Conservation (phyloP, 2,113 vertebrate genomes). For the Calidris pygmaea region DNA sequence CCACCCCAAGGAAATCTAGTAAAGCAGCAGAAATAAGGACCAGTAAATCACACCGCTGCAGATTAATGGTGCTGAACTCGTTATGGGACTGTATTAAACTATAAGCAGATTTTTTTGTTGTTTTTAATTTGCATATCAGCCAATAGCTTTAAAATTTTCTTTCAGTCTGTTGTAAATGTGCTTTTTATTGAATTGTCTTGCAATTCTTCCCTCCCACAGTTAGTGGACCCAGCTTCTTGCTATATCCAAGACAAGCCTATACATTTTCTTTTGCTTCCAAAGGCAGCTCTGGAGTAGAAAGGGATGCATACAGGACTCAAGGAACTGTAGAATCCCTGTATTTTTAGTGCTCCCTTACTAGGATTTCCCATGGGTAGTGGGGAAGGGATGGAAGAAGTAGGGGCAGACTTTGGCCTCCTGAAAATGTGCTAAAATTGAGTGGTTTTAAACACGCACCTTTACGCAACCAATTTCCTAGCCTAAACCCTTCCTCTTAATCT, state of each 20-base stretch:
- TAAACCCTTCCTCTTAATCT: neutral
- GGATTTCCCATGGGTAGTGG: neutral
- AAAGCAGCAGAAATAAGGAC: neutral
- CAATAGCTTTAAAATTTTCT: neutral
- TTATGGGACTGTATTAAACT: neutral
- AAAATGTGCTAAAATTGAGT: neutral
- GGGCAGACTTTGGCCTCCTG: neutral
- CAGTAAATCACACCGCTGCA: neutral
- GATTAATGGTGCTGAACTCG: neutral
- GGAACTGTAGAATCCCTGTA: neutral
- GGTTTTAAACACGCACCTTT: neutral
- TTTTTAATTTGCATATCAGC: neutral
- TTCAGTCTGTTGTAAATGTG: neutral
- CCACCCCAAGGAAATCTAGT: neutral
- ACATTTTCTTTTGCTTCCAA: neutral
- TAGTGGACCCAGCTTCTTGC: neutral
- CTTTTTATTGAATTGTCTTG: neutral
- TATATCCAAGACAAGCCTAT: neutral
- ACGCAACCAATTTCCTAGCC: neutral
- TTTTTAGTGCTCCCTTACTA: neutral
- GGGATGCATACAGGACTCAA: neutral
- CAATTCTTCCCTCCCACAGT: neutral
- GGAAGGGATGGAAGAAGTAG: neutral
- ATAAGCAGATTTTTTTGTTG: neutral
- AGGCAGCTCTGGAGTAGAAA: neutral